Base-by-base conservation (phyloP, 1,140 invertebrate species). In the Drosophila truncata region DNA sequence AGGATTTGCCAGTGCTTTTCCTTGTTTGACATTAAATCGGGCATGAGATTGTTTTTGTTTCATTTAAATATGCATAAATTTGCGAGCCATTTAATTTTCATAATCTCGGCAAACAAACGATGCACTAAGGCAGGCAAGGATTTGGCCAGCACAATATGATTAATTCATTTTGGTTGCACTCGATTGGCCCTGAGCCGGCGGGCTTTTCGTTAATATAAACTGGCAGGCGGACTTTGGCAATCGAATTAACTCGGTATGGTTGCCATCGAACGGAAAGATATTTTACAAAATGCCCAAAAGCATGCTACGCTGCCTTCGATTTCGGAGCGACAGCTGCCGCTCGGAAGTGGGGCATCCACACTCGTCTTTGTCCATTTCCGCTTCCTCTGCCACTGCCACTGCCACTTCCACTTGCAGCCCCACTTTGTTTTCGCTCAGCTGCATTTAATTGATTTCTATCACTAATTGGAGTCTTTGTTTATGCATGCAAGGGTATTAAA, bases 41-140 rank as follows among this genome's bases (percentile, higher is more conserved):
- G 54, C 59, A 57, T 61, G 52, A 63, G 73, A 62, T 55, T 69
- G 76, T 67, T 82, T 60, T 87, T 73, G 52, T 73, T 83, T 77
- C 76, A 83, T 87, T 86, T 79, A 87, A 82, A 82, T 69, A 82
- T 86, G 82, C 79, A 86, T 87, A 82, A 69, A 82, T 87, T 87
- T 82, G 52, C 59, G 46, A 33, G 58, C 50, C 64, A 78, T 78
- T 78, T 78, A 71, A 78, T 86, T 75, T 79, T 67, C 52, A 79
- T 67, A 79, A 65, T 63, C 57, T 33, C 29, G 8, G 41, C 33
- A 78, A 70, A 49, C 73, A 77, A 69, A 77, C 33, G 52, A 14
- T n/a, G 35, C 29, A 16, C 39, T n/a, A n/a, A 25, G 16, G 47
- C 33, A 18, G n/a, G 27, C n/a, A 13, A 54, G 46, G 46, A 35